Base-by-base conservation (phyloP, 2,113 vertebrate species). In the Nothoprocta perdicaria region DNA sequence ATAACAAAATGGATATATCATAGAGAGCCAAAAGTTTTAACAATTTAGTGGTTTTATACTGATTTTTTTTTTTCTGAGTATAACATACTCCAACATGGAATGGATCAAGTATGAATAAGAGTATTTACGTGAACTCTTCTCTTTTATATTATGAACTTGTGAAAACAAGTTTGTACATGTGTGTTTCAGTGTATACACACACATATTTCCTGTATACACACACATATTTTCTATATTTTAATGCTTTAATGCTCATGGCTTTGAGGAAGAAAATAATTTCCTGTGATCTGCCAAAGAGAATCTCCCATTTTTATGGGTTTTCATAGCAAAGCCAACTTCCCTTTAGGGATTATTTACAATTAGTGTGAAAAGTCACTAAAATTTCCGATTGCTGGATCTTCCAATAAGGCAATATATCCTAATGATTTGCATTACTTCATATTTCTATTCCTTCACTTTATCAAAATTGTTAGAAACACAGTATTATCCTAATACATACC, bases 361-460 rank as follows among this genome's bases (percentile, higher is more conserved):
- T 93, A 92, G 93, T 92, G 62, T 89, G 88, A 94, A 96, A 96
- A 96, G 92, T 94, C 94, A 95, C 96, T 96, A 96, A 94, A 92
- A 91, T 93, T 89, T 91, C 90, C 78, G 93, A 78, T 91, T 88
- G 84, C 67, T 93, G 80, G 41, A 52, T 95, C 91, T 95, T 95
- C 78, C 83, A 94, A 40, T 86, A 95, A 94, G 63, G 57, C 60
- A 92, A 84, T 71, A 86, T 74, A 95, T 94, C 52, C 86, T 89
- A 89, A 95, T 93, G 93, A 91, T 95, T 92, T 95, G 66, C 84
- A 90, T 65, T 84, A 84, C 89, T 95, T 91, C 80, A 96, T 61
- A 92, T 95, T 95, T 95, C 63, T 84, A 86, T 91, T 94, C 86
- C 65, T 68, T 46, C 50, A 86, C 57, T 92, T 95, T 86, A 95